These are phyloP conservation scores for Drosophila affinis DNA, from an alignment of 2,888 invertebrate genomes.

Conservation along the genomic window DNA sequence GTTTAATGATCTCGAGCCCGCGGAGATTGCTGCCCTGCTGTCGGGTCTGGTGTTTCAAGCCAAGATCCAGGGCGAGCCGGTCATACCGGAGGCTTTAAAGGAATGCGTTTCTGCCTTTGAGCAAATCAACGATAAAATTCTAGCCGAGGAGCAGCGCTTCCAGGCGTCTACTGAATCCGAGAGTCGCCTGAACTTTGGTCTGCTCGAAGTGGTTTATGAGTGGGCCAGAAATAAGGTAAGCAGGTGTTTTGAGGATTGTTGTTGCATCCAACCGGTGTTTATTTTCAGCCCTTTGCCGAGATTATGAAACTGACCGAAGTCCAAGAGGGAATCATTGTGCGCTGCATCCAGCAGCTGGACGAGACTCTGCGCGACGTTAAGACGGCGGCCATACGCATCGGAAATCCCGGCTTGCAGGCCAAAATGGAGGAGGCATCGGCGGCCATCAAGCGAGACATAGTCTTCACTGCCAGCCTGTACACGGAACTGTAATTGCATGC, in stretches of 20 bases:
- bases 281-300: slow-evolving; percentile 92
- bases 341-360: slow-evolving; percentile 97
- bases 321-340: slow-evolving; percentile 98
- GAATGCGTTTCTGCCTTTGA: slow-evolving; percentile 89
- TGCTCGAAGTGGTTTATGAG: slow-evolving; percentile 97
- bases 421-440: slow-evolving; percentile 98
- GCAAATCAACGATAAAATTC: slow-evolving; percentile 88
- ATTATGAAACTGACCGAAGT: slow-evolving; percentile 96
- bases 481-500: slow-evolving; percentile 84
- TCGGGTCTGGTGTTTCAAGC: slow-evolving; percentile 97
- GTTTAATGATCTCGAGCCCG: slow-evolving; percentile 92
- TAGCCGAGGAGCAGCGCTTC: slow-evolving; percentile 86
- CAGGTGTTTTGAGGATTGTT: background rate
- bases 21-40: slow-evolving; percentile 96
- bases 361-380: slow-evolving; percentile 95
- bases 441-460: slow-evolving; percentile 97
- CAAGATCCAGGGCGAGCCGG: slow-evolving; percentile 86
- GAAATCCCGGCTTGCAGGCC: slow-evolving; percentile 94
- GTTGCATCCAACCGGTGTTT: background rate
- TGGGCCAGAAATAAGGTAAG: slow-evolving; percentile 95
- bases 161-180: slow-evolving; percentile 84
- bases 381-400: slow-evolving; percentile 96
- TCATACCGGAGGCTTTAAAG: slow-evolving; percentile 83
- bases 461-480: slow-evolving; percentile 98
- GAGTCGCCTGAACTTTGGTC: slow-evolving; percentile 92